A percentile compares a stretch with the other conserved stretches of the same genome.
These are phyloP conservation scores for Andricus grossulariae DNA, from an alignment of 1,140 invertebrate species.

Conservation along the genomic window DNA sequence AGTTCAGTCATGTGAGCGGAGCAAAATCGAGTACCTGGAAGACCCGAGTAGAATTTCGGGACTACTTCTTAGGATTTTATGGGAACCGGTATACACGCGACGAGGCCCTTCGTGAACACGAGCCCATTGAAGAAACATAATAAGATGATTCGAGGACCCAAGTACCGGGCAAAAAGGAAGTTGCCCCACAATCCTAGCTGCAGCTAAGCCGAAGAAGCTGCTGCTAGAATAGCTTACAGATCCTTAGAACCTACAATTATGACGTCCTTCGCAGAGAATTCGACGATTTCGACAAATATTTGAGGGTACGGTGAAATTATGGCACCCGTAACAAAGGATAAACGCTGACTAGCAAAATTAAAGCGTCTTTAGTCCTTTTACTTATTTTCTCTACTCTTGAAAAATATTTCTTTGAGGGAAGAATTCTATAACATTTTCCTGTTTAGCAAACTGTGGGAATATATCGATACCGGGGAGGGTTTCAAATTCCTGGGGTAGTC, in stretches of 20 bases:
- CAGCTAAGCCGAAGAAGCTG: not conserved
- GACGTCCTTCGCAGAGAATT: slow-evolving; percentile 15
- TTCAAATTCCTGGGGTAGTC: too few species aligned
- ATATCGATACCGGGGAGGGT: too few species aligned
- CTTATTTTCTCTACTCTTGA: not conserved
- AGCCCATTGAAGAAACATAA: slow-evolving; percentile 28
- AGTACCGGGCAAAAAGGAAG: slow-evolving; percentile 6
- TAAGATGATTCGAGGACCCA: slow-evolving; percentile 28
- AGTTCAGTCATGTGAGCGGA: slow-evolving; percentile 23
- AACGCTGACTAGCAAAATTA: not conserved
- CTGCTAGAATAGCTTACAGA: not conserved
- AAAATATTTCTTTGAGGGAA: not conserved
- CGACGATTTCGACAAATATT: slow-evolving; percentile 14
- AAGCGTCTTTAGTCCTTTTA: not conserved
- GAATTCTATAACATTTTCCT: too few species aligned
- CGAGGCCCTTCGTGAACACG: slow-evolving; percentile 34
- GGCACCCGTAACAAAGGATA: slow-evolving; percentile 8
- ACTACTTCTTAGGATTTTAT: slow-evolving; percentile 27
- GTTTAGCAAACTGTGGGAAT: too few species aligned
- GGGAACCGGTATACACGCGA: slow-evolving; percentile 35
- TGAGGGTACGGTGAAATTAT: slow-evolving; percentile 19
- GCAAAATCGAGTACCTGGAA: slow-evolving; percentile 30
- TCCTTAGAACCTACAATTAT: slow-evolving; percentile 29
- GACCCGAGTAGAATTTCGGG: slow-evolving; percentile 37
- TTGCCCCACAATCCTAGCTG: not conserved